Evolutionary conservation across 1,140 invertebrate species (phyloP), one percentile per base, ranked within the genome.

Genomic region (Spodoptera frugiperda): DNA sequence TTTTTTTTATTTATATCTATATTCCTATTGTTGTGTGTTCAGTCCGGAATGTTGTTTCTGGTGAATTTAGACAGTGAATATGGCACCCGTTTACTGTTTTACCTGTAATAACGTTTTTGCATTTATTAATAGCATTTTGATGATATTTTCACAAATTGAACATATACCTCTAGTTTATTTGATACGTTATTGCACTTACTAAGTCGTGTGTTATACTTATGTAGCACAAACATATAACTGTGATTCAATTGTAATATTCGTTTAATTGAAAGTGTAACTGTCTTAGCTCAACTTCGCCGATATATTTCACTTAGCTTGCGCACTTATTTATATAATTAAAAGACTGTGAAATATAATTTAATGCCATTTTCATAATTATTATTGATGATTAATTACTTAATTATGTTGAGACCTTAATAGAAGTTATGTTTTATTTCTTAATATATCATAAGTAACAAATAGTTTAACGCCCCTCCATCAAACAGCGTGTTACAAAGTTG

Each of bases 331-430:
- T 84, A 84, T 87, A 86, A 87, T 87, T 55, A 79, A 88, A 90
- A 91, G 89, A 91, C 89, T 91, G 89, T 88, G 80, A 89, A 78
- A 82, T 81, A 86, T 85, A 84, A 87, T 87, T 82, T 87, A 86
- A 87, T 89, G 88, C 86, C 89, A 89, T 91, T 87, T 80, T 84
- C 78, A 84, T 84, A 78, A 80, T 82, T 78, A 80, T 82, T 78
- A 81, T 81, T 80, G 76, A 84, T 83, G 71, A 87, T 85, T 79
- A 79, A 83, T 80, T 89, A 87, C 83, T 87, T 88, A 88, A 86
- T 85, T 82, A 61, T 59, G 70, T 78, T 78, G 63, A 81, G 39
- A 63, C 73, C 57, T 46, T 78, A 67, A 75, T 74, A 80, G 73
- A 78, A 54, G 71, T 80, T 82, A 85, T 78, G 46, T 79, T 80